Evolutionary conservation across 2,888 invertebrate genomes (phyloP), one percentile per base, ranked within the genome.

Genomic region (Girardia tigrina): DNA sequence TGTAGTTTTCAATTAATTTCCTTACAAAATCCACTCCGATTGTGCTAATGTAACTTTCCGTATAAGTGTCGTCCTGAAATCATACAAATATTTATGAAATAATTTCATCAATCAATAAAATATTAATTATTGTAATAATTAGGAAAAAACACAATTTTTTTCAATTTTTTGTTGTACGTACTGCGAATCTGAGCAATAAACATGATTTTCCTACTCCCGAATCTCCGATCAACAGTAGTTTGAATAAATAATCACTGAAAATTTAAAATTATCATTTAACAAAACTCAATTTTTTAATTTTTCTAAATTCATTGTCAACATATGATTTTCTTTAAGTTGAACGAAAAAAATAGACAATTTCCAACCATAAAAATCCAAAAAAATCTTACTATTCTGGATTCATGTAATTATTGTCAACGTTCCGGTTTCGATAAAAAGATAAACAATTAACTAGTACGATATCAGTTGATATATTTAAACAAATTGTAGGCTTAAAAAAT

Each of bases 21-120:
- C 23, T 89, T 88, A 91, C 91, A 88, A 98, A 98, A 87, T 98
- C 98, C 82, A 98, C 98, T 82, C 98, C 98, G 86, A 98, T 98
- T 81, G 98, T 98, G 86, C 97, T 97, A 87, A 98, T 98, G 87
- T 98, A 98, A 86, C 94, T 95, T 86, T 98, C 98, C 85, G 97
- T 98, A 87, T 97, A 98, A 79, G 97, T 97, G 86, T 98, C 98
- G 87, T 98, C 98, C 88, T 90, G 83, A 73, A 87, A 87, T 80
- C n/a, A n/a, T n/a, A n/a, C n/a, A n/a, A n/a, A n/a, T n/a, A n/a
- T n/a, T n/a, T n/a, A n/a, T n/a, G n/a, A n/a, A n/a, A n/a, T n/a
- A n/a, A n/a, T n/a, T n/a, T n/a, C n/a, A n/a, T n/a, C n/a, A n/a
- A n/a, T n/a, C n/a, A n/a, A n/a, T n/a, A n/a, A n/a, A n/a, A n/a